These are phyloP conservation scores for Siphlonurus alternatus DNA, from an alignment of 2,888 invertebrate species.

Conservation along the genomic window DNA sequence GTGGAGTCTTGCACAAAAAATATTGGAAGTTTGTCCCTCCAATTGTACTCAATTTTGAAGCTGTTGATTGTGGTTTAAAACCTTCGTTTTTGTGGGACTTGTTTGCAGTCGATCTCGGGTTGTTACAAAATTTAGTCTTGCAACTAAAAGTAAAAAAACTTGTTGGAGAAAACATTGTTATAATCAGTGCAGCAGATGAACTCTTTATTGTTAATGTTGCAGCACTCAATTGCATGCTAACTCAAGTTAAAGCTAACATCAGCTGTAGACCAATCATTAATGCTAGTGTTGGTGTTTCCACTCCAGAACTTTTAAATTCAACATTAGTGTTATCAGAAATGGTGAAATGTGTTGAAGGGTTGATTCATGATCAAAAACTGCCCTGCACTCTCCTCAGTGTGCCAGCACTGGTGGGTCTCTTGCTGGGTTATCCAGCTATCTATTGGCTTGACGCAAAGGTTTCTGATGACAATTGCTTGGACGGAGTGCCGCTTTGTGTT, in stretches of 20 bases:
- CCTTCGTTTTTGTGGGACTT: constrained; percentile 20
- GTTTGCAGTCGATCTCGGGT: constrained; percentile 12
- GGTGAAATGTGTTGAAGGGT: background rate
- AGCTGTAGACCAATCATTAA: constrained; percentile 13
- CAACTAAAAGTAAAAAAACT: constrained; percentile 14
- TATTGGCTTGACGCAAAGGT: constrained; percentile 18
- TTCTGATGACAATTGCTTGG: constrained; percentile 11
- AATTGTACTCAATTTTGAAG: constrained; percentile 14
- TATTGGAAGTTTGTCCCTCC: constrained; percentile 8
- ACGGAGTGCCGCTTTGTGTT: constrained; percentile 10
- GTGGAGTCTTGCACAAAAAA: background rate
- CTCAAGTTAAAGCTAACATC: constrained; percentile 10
- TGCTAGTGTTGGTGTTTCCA: constrained; percentile 11
- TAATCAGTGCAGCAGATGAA: constrained; percentile 15
- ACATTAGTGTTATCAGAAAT: constrained; percentile 8
- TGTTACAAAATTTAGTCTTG: constrained; percentile 13
- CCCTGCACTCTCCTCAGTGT: constrained; percentile 14
- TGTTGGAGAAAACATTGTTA: constrained; percentile 12
- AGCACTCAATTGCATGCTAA: constrained; percentile 6
- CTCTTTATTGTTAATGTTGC: constrained; percentile 15
- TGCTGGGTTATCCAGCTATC: constrained; percentile 22
- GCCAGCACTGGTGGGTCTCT: constrained; percentile 20
- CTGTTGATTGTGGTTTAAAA: constrained; percentile 18
- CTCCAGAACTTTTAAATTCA: background rate
- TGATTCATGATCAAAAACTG: too few relatives aligned